Conservation (phyloP, 1,140 invertebrate species). For the Drosophila seguyi region DNA sequence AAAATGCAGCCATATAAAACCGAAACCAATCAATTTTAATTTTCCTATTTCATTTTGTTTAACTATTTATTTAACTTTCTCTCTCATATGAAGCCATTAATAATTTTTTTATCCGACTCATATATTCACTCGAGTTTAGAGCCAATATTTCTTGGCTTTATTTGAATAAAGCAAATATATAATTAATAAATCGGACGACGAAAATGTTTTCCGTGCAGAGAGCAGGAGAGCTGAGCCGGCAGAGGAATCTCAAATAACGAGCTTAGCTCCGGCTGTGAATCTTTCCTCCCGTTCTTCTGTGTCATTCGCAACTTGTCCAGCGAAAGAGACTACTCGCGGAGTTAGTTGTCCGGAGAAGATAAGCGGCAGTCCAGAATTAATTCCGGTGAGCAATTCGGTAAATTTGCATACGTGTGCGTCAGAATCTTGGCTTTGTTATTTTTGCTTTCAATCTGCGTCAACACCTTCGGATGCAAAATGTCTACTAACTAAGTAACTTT, state of each 20-base stretch:
- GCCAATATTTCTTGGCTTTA: neutral
- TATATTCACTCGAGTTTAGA: neutral
- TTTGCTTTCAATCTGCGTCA: constrained; percentile 41
- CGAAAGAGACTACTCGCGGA: constrained; percentile 25
- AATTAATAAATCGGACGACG: neutral
- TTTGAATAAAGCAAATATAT: neutral
- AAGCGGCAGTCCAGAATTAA: constrained; percentile 23
- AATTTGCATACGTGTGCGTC: constrained; percentile 81
- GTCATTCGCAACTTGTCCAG: constrained; percentile 72
- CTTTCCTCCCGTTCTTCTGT: constrained; percentile 40
- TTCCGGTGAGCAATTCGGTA: constrained; percentile 22
- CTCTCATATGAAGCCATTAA: too few species aligned
- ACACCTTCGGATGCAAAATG: constrained; percentile 35
- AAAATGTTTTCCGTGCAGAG: constrained; percentile 21
- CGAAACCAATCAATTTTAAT: too few species aligned
- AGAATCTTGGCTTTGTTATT: constrained; percentile 38
- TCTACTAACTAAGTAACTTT: constrained; percentile 28
- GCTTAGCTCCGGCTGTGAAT: constrained; percentile 45
- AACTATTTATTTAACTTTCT: neutral
- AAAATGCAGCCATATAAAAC: too few species aligned
- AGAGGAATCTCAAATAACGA: constrained; percentile 21
- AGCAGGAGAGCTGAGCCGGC: constrained; percentile 4
- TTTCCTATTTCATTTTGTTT: too few species aligned
- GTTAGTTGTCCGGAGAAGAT: constrained; percentile 29
- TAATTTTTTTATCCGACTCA: too few species aligned